These are phyloP conservation scores for Lutjanus campechanus DNA, from an alignment of 2,797 vertebrate genomes.

Conservation along the genomic window DNA sequence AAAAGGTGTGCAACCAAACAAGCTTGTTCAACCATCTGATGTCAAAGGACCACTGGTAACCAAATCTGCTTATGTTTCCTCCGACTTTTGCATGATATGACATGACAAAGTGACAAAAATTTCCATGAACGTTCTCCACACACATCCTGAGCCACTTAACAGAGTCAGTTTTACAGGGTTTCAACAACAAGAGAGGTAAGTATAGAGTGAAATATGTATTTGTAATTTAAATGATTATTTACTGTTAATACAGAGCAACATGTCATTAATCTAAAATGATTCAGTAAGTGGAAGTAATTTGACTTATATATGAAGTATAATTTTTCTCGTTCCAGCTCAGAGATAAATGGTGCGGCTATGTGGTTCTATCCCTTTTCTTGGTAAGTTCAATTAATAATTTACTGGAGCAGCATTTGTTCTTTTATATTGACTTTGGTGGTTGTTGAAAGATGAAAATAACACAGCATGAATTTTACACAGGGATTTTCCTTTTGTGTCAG, in stretches of 20 bases:
- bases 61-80: conserved; percentile 16
- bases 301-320: background rate
- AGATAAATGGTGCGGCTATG: conserved; percentile 31
- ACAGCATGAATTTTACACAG: background rate
- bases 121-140: background rate
- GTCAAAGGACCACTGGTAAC: conserved; percentile 23
- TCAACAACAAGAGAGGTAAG: conserved; percentile 19
- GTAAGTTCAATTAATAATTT: conserved; percentile 12
- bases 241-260: background rate
- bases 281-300: background rate
- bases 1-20: background rate
- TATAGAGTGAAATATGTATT: background rate
- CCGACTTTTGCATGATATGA: conserved; percentile 30
- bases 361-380: background rate
- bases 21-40: background rate
- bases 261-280: background rate
- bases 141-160: too few species aligned
- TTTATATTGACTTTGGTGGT: background rate
- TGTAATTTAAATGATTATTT: background rate
- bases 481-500: conserved; percentile 26
- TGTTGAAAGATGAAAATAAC: background rate
- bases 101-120: conserved; percentile 1
- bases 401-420: too few species aligned
- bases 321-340: background rate
- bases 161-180: background rate